Base-by-base conservation (phyloP, 92 coral and sea anemone genomes). In the Galaxea fascicularis region DNA sequence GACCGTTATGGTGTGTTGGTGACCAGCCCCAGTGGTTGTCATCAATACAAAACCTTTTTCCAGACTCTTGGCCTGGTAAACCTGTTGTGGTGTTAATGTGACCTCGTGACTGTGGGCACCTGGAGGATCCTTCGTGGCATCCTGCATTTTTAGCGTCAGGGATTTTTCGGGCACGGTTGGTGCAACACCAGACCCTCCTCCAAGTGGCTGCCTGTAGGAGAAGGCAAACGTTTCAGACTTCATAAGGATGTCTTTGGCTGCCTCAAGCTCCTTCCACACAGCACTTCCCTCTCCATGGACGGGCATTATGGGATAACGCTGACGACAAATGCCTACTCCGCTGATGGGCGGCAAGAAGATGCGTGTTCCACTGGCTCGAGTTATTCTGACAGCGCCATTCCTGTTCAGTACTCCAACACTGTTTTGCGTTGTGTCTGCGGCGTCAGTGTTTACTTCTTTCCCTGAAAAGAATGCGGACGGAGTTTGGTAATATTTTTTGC, bases 261-360 rank as follows among this genome's bases (percentile, higher is more conserved):
- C 98, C 47, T 94, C 92, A 27, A 94, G 85, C 62, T 94, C 98
- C 77, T 92, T 94, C 98, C 98, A 94, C 39, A 85, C 92, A 13
- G 98, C 72, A 69, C 92, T 86, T 18, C 98, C 98, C 45, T 94
- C 95, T 21, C 95, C 98, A 45, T 94, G 95, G 26, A 94, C 90
- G 21, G 98, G 98, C 95, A 90, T 82, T 68, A 94, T 94, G 79
- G 98, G 98, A 67, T 92, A 94, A 10, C 98, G 89, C 74, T 94
- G 98, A 30, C 95, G 95, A 64, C 90, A 72, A 60, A 72, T 35
- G 16, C 95, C 91, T 0, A 94, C 90, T 17, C 88, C 98, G 7
- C 71, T 46, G 17, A 92, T 94, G 15, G 64, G 3, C 22, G 95
- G 95, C 21, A 95, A 82, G 76, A 95, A 93, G 85, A 95, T 86